Evolutionary conservation across 1,140 invertebrate species (phyloP), one percentile per base, ranked within the genome.

Genomic region (Meloidogyne chitwoodi): DNA sequence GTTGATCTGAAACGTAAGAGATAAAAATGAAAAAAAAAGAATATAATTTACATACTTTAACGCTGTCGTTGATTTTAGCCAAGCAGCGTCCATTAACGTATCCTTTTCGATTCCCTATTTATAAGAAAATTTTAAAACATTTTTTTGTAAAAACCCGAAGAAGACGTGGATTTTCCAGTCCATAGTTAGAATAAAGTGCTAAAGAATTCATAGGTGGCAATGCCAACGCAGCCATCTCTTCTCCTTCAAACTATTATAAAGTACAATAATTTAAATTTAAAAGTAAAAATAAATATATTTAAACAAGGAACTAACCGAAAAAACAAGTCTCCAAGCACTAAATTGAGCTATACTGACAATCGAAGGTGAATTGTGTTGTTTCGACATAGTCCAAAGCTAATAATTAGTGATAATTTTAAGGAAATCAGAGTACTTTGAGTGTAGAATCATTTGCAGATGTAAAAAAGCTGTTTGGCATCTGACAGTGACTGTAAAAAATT

Each of bases 141-240:
- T 44, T 11, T 12, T 61, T n/a, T 41, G 10, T 24, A 5, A 68
- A 74, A 24, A 74, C 72, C 24, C 63, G 41, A 24, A 68, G 61
- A 24, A 64, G 64, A 27, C 66, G 26, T 31, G 65, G 29, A 27
- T 75, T 75, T 31, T 68, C 74, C 63, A 75, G 31, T 16, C 64
- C 65, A 74, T 76, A 73, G 19, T 73, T 73, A 31, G 66, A 79
- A 29, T 56, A 79, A 22, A 67, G 44, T 79, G 69, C 62, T 26
- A 73, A 34, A n/a, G 61, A 24, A 34, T 66, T 56, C n/a, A 63
- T 34, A 22, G 64, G 19, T 11, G 75, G 56, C 19, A 77, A 27
- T 22, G 75, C 56, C 1, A 77, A 31, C 8, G 74, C 56, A 68
- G 78, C 78, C 63, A 80, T 69, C 34, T 79, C 78, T n/a, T 79